Percentiles rank a stretch among this genome's conserved stretches.
These are phyloP conservation scores for Callopanchax toddi DNA, from an alignment of 2,113 vertebrate genomes.

Conservation along the genomic window DNA sequence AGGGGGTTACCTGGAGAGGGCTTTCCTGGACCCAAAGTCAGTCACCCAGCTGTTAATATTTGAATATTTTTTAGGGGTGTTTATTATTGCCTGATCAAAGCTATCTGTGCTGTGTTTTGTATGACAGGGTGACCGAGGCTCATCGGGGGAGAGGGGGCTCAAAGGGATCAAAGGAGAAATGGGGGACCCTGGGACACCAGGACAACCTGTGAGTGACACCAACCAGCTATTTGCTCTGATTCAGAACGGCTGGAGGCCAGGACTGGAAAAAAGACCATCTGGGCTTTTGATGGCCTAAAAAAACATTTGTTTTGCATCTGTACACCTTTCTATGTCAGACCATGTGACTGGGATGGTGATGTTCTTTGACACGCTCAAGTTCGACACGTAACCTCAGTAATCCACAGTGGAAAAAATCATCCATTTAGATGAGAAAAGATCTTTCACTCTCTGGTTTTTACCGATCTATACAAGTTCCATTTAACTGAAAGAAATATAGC, in stretches of 20 bases:
- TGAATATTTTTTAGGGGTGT: neutral
- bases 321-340: too few relatives aligned
- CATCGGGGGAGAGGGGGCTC: conserved; percentile 82
- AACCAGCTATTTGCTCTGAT: neutral
- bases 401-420: too few relatives aligned
- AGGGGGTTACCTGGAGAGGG: conserved; percentile 87
- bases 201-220: conserved; percentile 79
- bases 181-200: conserved; percentile 83
- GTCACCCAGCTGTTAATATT: neutral
- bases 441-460: too few relatives aligned
- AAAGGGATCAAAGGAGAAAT: conserved; percentile 87
- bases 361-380: too few relatives aligned
- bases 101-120: neutral
- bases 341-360: too few relatives aligned
- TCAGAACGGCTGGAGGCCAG: neutral
- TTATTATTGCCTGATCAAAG: neutral
- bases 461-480: too few relatives aligned
- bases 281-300: too few relatives aligned
- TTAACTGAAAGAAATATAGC: too few relatives aligned
- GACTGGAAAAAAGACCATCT: too few relatives aligned
- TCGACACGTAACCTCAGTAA: too few relatives aligned
- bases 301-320: too few relatives aligned
- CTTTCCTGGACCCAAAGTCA: conserved; percentile 86
- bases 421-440: too few relatives aligned
- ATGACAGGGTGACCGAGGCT: conserved; percentile 85